A percentile compares a stretch with the other conserved stretches of the same genome.
Evolutionary conservation across 1,140 invertebrate genomes (phyloP).

Genomic region (Rhynchophorus ferrugineus): DNA sequence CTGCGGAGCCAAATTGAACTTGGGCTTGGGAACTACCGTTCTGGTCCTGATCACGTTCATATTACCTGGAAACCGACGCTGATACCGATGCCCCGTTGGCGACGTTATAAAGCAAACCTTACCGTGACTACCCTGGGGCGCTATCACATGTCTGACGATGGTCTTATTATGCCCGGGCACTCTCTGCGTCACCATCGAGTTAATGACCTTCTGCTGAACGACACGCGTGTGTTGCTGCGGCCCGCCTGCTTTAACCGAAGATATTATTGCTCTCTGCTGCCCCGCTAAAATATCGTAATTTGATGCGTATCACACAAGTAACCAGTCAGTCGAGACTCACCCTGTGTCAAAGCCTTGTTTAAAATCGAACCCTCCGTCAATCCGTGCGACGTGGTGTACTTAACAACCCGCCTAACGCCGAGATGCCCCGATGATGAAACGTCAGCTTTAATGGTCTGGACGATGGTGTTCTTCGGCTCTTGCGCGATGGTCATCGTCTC

Average conservation of each 20-base stretch:
- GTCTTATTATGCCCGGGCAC: slow-evolving; percentile 8
- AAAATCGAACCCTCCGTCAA: slow-evolving; percentile 25
- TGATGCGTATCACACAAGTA: too few relatives aligned
- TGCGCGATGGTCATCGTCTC: background rate
- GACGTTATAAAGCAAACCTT: too few relatives aligned
- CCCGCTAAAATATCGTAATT: too few relatives aligned
- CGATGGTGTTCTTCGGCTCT: background rate
- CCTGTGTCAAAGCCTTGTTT: slow-evolving; percentile 25
- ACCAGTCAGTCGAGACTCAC: too few relatives aligned
- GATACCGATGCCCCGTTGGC: too few relatives aligned
- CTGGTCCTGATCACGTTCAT: slow-evolving; percentile 19
- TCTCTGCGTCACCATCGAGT: slow-evolving; percentile 9
- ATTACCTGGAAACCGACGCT: too few relatives aligned
- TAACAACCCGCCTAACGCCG: slow-evolving; percentile 7
- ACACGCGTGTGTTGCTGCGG: background rate
- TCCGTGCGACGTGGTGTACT: slow-evolving; percentile 1
- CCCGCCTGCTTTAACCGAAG: background rate
- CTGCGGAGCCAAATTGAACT: slow-evolving; percentile 18
- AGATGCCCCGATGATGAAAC: background rate
- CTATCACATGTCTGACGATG: slow-evolving; percentile 16
- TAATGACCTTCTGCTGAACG: slow-evolving; percentile 16
- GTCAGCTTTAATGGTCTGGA: background rate
- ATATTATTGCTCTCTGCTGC: background rate
- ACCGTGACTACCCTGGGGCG: slow-evolving; percentile 1
- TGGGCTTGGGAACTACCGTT: slow-evolving; percentile 16